phyloP scores from a whole-genome alignment of 1,140 invertebrate genomes.

The Penaeus japonicus region DNA sequence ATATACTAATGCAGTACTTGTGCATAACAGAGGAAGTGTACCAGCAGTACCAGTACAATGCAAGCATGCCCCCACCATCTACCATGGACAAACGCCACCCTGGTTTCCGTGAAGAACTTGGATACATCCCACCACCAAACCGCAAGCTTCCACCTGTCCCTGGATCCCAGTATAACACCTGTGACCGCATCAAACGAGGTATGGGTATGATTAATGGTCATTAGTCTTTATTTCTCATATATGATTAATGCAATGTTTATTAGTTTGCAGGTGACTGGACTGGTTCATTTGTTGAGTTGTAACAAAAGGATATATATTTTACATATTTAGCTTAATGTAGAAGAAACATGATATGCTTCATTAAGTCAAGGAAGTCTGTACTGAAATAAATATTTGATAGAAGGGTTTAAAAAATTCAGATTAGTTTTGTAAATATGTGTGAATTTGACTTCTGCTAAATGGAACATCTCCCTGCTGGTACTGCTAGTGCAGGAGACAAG shows the following conservation, averaged over 20 bases:
- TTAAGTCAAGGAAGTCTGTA: neutral
- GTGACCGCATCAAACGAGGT: constrained; percentile 82
- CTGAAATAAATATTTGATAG: neutral
- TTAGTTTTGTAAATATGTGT: constrained; percentile 22
- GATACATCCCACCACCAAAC: constrained; percentile 91
- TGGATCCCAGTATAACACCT: constrained; percentile 87
- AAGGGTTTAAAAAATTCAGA: too few relatives aligned
- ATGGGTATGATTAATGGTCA: neutral
- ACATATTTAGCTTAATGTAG: too few relatives aligned
- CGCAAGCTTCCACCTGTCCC: constrained; percentile 89
- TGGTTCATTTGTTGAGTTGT: too few relatives aligned
- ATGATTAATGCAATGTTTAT: too few relatives aligned
- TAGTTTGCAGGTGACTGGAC: too few relatives aligned
- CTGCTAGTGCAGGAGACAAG: neutral
- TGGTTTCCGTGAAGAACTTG: constrained; percentile 75
- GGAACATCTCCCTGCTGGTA: neutral
- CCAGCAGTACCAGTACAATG: constrained; percentile 60
- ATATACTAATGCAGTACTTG: neutral
- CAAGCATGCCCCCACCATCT: constrained; percentile 64
- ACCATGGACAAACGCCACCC: constrained; percentile 81
- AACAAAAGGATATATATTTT: too few relatives aligned
- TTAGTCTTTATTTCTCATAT: too few relatives aligned
- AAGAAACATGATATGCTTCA: too few relatives aligned
- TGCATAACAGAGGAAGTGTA: constrained; percentile 59
- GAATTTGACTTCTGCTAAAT: neutral